Percentiles rank a stretch among this genome's conserved stretches.
phyloP scores from a whole-genome alignment of 2,797 vertebrate genomes.

The Liasis olivaceus region DNA sequence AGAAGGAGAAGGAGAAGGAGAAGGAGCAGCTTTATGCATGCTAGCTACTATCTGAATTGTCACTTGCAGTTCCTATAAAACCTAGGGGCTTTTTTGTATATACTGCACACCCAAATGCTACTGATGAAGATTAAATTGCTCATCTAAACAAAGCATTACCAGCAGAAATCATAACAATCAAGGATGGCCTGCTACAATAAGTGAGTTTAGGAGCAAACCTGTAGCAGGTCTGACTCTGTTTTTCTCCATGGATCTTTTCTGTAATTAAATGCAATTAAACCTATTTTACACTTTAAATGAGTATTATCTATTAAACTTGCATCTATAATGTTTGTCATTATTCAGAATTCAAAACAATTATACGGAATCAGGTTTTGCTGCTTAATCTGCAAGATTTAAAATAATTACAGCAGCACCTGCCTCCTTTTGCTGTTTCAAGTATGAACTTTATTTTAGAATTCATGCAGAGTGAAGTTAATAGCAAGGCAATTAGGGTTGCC shows the following conservation, averaged over 20 bases:
- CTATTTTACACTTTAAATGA: constrained; percentile 37
- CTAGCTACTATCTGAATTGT: neutral
- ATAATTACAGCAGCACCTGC: constrained; percentile 28
- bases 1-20: neutral
- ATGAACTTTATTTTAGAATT: constrained; percentile 13
- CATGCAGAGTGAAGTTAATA: neutral
- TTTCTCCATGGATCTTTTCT: neutral
- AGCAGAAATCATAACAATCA: constrained; percentile 23
- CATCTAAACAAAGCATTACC: constrained; percentile 9
- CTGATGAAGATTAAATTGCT: constrained; percentile 11
- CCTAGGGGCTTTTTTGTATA: neutral
- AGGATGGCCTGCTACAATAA: neutral
- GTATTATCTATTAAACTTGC: constrained; percentile 32
- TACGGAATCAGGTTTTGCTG: constrained; percentile 15
- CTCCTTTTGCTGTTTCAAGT: constrained; percentile 14
- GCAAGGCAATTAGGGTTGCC: neutral
- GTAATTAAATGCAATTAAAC: constrained; percentile 34
- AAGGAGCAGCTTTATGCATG: neutral
- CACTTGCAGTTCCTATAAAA: neutral
- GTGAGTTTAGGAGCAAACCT: constrained; percentile 8
- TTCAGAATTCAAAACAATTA: constrained; percentile 41
- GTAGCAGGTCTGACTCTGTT: neutral
- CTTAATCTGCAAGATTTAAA: constrained; percentile 28
- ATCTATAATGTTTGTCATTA: constrained; percentile 24
- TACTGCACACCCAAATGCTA: neutral